A percentile compares a stretch with the other conserved stretches of the same genome.
phyloP scores from a whole-genome alignment of 2,113 vertebrate species.

The Forbesichthys agassizii region DNA sequence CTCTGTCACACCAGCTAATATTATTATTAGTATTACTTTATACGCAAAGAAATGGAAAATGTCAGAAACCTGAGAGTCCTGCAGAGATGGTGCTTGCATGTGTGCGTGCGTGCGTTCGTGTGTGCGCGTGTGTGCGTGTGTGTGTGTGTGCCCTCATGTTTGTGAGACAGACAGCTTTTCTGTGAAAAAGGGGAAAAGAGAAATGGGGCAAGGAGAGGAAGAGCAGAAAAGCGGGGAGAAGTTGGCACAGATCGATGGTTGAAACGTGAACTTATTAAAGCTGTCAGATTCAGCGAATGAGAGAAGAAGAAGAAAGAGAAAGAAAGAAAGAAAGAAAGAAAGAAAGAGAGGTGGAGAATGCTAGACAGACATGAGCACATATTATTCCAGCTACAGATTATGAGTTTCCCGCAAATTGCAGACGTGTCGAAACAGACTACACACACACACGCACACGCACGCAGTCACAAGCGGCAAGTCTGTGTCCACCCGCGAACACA shows the following conservation, averaged over 20 bases:
- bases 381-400: slow-evolving; percentile 80
- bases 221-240: slow-evolving; percentile 53
- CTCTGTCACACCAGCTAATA: slow-evolving; percentile 79
- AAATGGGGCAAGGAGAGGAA: slow-evolving; percentile 20
- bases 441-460: slow-evolving; percentile 41
- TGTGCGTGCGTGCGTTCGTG: slow-evolving; percentile 51
- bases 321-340: slow-evolving; percentile 16
- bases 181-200: slow-evolving; percentile 44
- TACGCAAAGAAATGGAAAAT: slow-evolving; percentile 80
- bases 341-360: slow-evolving; percentile 55
- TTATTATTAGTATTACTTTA: slow-evolving; percentile 82
- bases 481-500: slow-evolving; percentile 62
- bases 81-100: slow-evolving; percentile 55
- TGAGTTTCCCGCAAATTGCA: slow-evolving; percentile 78
- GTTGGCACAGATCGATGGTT: slow-evolving; percentile 63
- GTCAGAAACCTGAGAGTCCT: slow-evolving; percentile 80
- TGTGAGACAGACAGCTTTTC: slow-evolving; percentile 36
- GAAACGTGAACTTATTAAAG: slow-evolving; percentile 78
- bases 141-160: slow-evolving; percentile 16
- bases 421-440: slow-evolving; percentile 75
- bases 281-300: slow-evolving; percentile 65
- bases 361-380: slow-evolving; percentile 75
- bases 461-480: slow-evolving; percentile 41
- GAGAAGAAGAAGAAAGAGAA: slow-evolving; percentile 28
- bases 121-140: slow-evolving; percentile 10